Evolutionary conservation across 1,140 invertebrate species (phyloP).

Genomic region (Bemisia tabaci): DNA sequence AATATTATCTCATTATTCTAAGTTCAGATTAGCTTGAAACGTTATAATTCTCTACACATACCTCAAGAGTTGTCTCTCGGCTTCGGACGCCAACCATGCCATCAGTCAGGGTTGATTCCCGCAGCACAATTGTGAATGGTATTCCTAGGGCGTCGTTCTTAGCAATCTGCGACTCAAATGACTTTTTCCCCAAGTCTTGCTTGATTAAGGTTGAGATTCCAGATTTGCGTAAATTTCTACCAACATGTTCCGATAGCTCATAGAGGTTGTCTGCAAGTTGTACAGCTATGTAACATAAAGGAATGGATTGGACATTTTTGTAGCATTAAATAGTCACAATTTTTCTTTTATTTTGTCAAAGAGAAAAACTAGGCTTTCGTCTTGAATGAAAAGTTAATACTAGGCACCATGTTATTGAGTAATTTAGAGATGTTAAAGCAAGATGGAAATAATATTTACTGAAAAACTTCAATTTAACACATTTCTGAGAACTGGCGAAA

Average conservation of each 20-base stretch:
- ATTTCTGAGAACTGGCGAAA: too few species aligned
- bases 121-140: constrained; percentile 50
- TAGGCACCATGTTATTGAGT: too few species aligned
- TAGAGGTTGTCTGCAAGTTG: constrained; percentile 25
- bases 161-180: constrained; percentile 19
- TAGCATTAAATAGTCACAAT: too few species aligned
- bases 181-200: constrained; percentile 7
- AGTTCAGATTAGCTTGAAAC: too few species aligned
- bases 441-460: too few species aligned
- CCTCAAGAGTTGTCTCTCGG: constrained; percentile 55
- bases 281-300: not conserved
- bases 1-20: too few species aligned
- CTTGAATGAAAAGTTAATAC: too few species aligned
- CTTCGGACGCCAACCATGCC: constrained; percentile 55
- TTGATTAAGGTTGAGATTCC: constrained; percentile 19
- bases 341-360: too few species aligned
- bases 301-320: not conserved
- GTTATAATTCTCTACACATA: too few species aligned
- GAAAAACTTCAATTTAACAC: too few species aligned
- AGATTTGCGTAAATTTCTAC: constrained; percentile 28
- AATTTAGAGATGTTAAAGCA: too few species aligned
- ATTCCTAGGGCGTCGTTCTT: constrained; percentile 37
- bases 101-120: constrained; percentile 46
- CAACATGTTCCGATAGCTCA: constrained; percentile 31
- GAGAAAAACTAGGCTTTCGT: too few species aligned